These are phyloP conservation scores for Phyto melanocephala DNA, from an alignment of 2,888 invertebrate species.

Conservation along the genomic window DNA sequence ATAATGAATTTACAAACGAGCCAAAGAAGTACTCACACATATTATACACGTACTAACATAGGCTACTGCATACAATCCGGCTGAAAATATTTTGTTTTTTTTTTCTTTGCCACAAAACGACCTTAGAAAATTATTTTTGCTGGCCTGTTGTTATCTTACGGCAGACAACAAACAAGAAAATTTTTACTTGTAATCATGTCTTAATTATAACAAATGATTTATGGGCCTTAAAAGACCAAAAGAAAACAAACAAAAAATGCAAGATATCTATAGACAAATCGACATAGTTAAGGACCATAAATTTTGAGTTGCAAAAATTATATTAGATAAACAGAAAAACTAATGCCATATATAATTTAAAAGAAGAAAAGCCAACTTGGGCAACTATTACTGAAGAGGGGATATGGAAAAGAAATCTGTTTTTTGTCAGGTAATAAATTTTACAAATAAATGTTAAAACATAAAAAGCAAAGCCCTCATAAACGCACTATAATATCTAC, in stretches of 20 bases:
- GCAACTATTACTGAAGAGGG: too few relatives aligned
- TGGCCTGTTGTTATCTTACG: constrained; percentile 1
- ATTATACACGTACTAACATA: not conserved
- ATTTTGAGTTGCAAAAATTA: not conserved
- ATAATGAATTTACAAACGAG: not conserved
- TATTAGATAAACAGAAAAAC: not conserved
- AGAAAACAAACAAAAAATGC: constrained; percentile 13
- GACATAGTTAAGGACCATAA: not conserved
- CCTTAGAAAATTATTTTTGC: not conserved
- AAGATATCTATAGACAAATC: not conserved
- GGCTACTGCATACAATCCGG: not conserved
- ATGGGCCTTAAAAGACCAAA: constrained; percentile 24
- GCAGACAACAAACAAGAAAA: constrained; percentile 27
- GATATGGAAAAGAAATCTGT: too few relatives aligned
- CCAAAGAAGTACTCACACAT: not conserved
- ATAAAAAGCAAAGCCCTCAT: too few relatives aligned
- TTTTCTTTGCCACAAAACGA: constrained; percentile 14
- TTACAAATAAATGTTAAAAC: too few relatives aligned
- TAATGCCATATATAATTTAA: too few relatives aligned
- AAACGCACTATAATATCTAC: too few relatives aligned
- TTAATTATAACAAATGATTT: constrained; percentile 54
- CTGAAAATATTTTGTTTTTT: not conserved
- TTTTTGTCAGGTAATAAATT: too few relatives aligned
- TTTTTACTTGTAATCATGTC: constrained; percentile 50
- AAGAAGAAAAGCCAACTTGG: too few relatives aligned